Base-by-base conservation (phyloP, 2,888 invertebrate genomes). In the Vannuccia rotundouncinata region DNA sequence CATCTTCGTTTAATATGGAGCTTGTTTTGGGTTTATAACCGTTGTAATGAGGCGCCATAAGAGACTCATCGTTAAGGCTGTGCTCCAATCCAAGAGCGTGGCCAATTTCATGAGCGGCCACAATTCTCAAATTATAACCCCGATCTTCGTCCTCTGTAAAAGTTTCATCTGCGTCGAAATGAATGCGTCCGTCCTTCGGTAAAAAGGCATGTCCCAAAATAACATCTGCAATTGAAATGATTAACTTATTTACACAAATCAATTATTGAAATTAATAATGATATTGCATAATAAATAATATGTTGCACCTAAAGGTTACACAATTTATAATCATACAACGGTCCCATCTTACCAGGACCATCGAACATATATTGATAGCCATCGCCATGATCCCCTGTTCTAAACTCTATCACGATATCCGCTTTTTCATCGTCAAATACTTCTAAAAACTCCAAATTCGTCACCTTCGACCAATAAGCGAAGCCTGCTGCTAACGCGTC, bases 71-170 rank as follows among this genome's bases (percentile, higher is more conserved):
- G 27, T 74, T 30, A 17, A 25, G 74, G 31, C 66, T 73, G 27
- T 79, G 79, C 17, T 66, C 73, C 31, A 79, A 29, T 27, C 79
- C 79, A 77, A 79, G 73, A 73, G 74, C 79, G 29, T 79, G 79
- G 22, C 79, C 79, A 22, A 79, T 79, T 74, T 79, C 79, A 74
- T 79, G 79, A 74, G 79, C 79, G 1, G 79, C 79, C 27, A 79
- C 74, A 25, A 79, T 79, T 10, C 79, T 28, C 22, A 79, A 60
- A 30, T 79, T 79, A n/a, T 79, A 74, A 1, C 79, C 79, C 10
- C 30, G 13, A 29, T 73, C 73, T 74, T 27, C 28, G 17, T 28
- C 74, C 25, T 79, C 79, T 29, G 79, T 79, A 31, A 79, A 79
- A n/a, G 13, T 31, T 25, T 79, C 79, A 29, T 79, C 79, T 29